Base-by-base conservation (phyloP, 2,888 invertebrate genomes). In the Cephalotes varians region DNA sequence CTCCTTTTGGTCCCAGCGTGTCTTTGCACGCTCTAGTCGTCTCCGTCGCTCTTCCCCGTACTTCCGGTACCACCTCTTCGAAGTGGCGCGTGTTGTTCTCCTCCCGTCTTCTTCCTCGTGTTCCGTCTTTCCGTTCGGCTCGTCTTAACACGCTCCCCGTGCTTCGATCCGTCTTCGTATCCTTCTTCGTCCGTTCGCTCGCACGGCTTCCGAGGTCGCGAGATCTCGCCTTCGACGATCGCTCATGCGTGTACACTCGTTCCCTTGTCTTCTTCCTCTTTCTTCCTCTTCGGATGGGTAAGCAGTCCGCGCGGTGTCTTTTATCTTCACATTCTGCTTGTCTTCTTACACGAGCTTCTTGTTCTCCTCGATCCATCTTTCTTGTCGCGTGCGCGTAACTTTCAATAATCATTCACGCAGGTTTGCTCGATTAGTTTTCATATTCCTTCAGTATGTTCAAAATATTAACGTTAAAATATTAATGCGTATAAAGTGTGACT, bases 21-120 rank as follows among this genome's bases (percentile, higher is more conserved):
- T 88, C 83, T 82, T 76, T 67, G 56, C 77, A 44, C 56, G 21
- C 51, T 74, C 74, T 31, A 44, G 40, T 56, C 64, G 74, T 54
- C 51, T 12, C 37, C 76, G 12, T 80, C 79, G 56, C 25, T 81
- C 54, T 54, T 28, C 31, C 64, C 31, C 54, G 62, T 74, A 31
- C 62, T 62, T 76, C 74, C 76, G 76, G 44, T 81, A 64, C n/a
- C 56, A 54, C 15, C 74, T 74, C 81, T 34, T 40, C 67, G 25
- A 76, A 15, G 40, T 76, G 54, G 28, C 49, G 37, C 56, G 40
- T 72, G 44, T 49, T 62, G 40, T 12, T 81, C 54, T 64, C 47
- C 69, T 77, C 25, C 31, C 51, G 12, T n/a, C 25, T 34, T 34
- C 40, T 25, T 44, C 25, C 54, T 58, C 47, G 34, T 40, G 34